Evolutionary conservation across 64 coral and sea anemone genomes (phyloP), one percentile per base, ranked within the genome.

Genomic region (Dendronephthya gigantea): DNA sequence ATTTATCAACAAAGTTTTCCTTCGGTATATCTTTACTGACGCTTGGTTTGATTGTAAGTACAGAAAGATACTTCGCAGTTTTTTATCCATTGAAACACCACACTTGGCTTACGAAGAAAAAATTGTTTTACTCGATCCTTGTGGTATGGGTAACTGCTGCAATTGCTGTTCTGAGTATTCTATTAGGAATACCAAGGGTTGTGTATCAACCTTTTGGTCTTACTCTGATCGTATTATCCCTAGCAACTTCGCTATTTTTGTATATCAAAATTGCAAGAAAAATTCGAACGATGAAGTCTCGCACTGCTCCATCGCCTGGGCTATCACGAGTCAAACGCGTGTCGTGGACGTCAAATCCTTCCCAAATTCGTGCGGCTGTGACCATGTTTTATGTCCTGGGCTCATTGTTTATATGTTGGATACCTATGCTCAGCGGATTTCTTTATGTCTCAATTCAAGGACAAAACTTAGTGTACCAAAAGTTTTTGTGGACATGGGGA

Each of bases 401-500:
- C 17, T 34, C 72, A 29, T 19, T 79, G 72, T 79, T 39, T 79
- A 19, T 79, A 34, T 79, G 32, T 39, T 39, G 30, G 72, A 36
- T 79, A 79, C 72, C 72, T 28, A 79, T 39, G 30, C 8, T 79
- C 36, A 36, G 72, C 72, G 30, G 32, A 15, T 34, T 79, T 36
- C 2, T 79, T 17, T 79, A 79, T 8, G 72, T 39, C 13, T 36
- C 12, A 11, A 79, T 34, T 4, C 15, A 39, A 36, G 72, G 72
- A 0, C 2, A 34, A 34, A 79, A 79, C 36, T 79, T 79, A 12
- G 36, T 79, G 8, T 79, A 79, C 36, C 72, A 79, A 79, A 79
- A 79, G 36, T 79, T 79, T 39, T 79, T 79, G 32, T 79, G 72
- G 72, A 79, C 32, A 35, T 79, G 72, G 72, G 72, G 72, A 34